A percentile compares a stretch with the other conserved stretches of the same genome.
Conservation (phyloP, 2,888 invertebrate genomes). For the Nymphalis urticae region DNA sequence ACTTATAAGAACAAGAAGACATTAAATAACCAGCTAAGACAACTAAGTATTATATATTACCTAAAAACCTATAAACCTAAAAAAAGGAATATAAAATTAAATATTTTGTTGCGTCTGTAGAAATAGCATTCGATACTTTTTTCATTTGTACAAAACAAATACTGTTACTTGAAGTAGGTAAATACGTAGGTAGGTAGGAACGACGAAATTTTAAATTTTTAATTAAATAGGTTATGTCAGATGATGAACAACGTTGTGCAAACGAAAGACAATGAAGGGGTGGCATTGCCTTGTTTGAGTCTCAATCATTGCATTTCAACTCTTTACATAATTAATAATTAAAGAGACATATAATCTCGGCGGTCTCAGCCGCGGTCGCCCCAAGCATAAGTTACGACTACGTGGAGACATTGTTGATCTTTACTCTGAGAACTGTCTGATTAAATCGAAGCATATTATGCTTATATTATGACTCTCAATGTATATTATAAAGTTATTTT, state of each 20-base stretch:
- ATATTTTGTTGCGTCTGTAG: not conserved
- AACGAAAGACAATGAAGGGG: slow-evolving; percentile 56
- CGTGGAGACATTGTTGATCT: slow-evolving; percentile 67
- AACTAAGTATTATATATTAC: too few relatives aligned
- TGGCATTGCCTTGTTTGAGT: slow-evolving; percentile 35
- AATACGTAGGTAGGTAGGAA: slow-evolving; percentile 24
- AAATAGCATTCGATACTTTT: not conserved
- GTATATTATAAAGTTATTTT: slow-evolving; percentile 58
- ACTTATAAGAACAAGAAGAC: too few relatives aligned
- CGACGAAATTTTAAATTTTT: slow-evolving; percentile 23
- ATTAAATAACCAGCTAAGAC: not conserved
- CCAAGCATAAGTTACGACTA: slow-evolving; percentile 42
- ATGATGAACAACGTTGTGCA: slow-evolving; percentile 32
- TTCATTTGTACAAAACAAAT: not conserved
- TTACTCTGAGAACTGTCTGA: slow-evolving; percentile 59
- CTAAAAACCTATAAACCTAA: too few relatives aligned
- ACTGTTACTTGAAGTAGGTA: slow-evolving; percentile 2
- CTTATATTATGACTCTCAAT: slow-evolving; percentile 47
- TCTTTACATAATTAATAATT: slow-evolving; percentile 78
- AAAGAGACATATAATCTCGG: slow-evolving; percentile 67
- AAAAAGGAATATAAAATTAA: not conserved
- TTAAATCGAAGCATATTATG: slow-evolving; percentile 54
- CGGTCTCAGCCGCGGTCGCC: slow-evolving; percentile 46
- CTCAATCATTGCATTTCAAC: slow-evolving; percentile 48
- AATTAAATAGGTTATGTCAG: slow-evolving; percentile 29